Conservation (phyloP, 2,888 invertebrate species). For the Mythimna lalbum region DNA sequence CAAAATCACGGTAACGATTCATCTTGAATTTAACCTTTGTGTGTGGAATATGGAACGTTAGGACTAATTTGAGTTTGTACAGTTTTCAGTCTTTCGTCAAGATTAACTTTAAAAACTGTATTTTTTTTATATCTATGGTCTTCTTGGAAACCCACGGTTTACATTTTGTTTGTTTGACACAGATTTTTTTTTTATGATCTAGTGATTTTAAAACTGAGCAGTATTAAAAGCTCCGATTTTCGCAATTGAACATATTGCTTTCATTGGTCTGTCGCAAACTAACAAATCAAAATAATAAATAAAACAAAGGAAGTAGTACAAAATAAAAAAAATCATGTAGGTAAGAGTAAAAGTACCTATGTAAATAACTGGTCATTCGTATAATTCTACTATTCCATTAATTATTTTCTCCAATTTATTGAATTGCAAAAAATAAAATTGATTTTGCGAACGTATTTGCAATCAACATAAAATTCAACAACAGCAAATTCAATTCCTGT, state of each 20-base stretch:
- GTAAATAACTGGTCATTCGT: no score
- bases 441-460: conserved; percentile 8
- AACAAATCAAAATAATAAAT: no score
- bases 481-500: conserved; percentile 17
- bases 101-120: not conserved
- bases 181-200: conserved; percentile 11
- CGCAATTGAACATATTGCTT: not conserved
- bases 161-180: not conserved
- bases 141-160: conserved; percentile 18
- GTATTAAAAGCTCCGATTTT: not conserved
- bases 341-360: no score
- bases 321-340: no score
- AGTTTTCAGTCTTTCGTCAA: conserved; percentile 25
- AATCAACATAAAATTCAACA: conserved; percentile 19
- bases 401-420: conserved; percentile 1
- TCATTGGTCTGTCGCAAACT: no score
- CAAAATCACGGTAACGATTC: conserved; percentile 62
- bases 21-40: conserved; percentile 39
- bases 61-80: conserved; percentile 12
- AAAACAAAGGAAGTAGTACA: no score
- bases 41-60: conserved; percentile 25
- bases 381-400: not conserved
- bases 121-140: not conserved
- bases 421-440: conserved; percentile 1
- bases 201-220: not conserved